These are phyloP conservation scores for Hirtodrosophila duncani DNA, from an alignment of 2,888 invertebrate species.

Conservation along the genomic window DNA sequence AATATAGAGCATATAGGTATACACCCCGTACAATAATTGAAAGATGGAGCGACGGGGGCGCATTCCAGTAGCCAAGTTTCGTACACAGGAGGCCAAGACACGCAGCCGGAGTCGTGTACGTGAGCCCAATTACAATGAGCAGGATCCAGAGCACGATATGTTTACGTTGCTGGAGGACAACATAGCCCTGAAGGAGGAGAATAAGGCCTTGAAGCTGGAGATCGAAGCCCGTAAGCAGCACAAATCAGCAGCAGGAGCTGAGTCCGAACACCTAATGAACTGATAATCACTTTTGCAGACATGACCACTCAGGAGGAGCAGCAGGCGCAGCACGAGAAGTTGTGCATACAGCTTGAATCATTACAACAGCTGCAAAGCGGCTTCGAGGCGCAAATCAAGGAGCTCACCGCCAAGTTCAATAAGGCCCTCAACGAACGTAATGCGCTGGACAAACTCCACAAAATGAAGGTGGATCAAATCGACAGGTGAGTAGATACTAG, in stretches of 20 bases:
- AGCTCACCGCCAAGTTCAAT: conserved; percentile 59
- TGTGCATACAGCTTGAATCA: conserved; percentile 60
- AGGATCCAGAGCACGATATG: conserved; percentile 77
- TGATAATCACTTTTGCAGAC: no score
- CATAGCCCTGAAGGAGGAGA: conserved; percentile 77
- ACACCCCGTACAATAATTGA: no score
- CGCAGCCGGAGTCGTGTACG: conserved; percentile 77
- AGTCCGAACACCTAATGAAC: no score
- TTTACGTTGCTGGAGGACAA: conserved; percentile 77
- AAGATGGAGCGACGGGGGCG: conserved; percentile 77
- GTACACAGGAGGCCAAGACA: conserved; percentile 77
- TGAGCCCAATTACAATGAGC: conserved; percentile 76
- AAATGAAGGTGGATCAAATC: conserved; percentile 75
- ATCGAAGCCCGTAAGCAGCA: conserved; percentile 76
- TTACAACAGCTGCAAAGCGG: conserved; percentile 60
- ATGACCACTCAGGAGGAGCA: conserved; percentile 72
- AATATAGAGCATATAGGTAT: conserved; percentile 3
- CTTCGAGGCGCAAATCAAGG: conserved; percentile 70
- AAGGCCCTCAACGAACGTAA: conserved; percentile 73
- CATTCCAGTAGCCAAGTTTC: conserved; percentile 77
- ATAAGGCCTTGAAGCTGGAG: conserved; percentile 74
- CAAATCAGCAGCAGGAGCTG: no score
- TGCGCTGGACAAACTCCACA: conserved; percentile 74
- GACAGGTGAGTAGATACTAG: conserved; percentile 46
- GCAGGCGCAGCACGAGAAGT: conserved; percentile 68